Evolutionary conservation across 2,797 vertebrate species (phyloP).

Genomic region (Sebastes steindachneri): DNA sequence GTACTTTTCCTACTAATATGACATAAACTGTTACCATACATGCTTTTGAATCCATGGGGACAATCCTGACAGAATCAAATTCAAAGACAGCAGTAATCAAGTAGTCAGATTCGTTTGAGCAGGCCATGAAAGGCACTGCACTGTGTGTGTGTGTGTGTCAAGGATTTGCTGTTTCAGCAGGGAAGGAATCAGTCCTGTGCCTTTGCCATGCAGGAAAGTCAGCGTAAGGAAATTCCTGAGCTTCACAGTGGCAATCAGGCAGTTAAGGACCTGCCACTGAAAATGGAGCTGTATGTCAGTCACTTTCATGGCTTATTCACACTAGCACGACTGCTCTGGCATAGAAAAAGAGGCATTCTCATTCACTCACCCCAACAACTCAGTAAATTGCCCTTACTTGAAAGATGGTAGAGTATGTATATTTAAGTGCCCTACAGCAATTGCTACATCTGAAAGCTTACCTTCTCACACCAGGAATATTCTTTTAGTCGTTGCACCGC

Average conservation of each 20-base stretch:
- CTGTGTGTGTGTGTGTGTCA: slow-evolving; percentile 26
- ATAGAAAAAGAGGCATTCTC: slow-evolving; percentile 58
- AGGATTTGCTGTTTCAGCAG: slow-evolving; percentile 82
- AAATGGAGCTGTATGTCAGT: slow-evolving; percentile 80
- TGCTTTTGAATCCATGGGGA: slow-evolving; percentile 15
- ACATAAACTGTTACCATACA: slow-evolving; percentile 2
- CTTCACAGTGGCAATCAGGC: slow-evolving; percentile 80
- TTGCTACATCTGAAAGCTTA: slow-evolving; percentile 4
- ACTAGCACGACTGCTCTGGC: slow-evolving; percentile 56
- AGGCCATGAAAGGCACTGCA: slow-evolving; percentile 42
- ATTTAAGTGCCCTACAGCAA: slow-evolving; percentile 26
- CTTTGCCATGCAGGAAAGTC: slow-evolving; percentile 74
- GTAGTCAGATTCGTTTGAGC: slow-evolving; percentile 52
- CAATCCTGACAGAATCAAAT: slow-evolving; percentile 33
- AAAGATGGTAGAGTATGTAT: slow-evolving; percentile 33
- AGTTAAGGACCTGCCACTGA: slow-evolving; percentile 81
- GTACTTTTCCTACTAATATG: slow-evolving; percentile 2
- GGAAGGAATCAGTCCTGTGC: slow-evolving; percentile 77
- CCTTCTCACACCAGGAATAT: slow-evolving; percentile 5
- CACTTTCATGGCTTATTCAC: slow-evolving; percentile 82
- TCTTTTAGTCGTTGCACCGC: not conserved
- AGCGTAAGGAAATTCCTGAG: slow-evolving; percentile 78
- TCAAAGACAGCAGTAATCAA: slow-evolving; percentile 67
- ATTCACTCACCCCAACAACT: slow-evolving; percentile 57
- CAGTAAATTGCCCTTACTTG: slow-evolving; percentile 60